Conservation (phyloP, 2,113 vertebrate species). For the Sardina pilchardus region DNA sequence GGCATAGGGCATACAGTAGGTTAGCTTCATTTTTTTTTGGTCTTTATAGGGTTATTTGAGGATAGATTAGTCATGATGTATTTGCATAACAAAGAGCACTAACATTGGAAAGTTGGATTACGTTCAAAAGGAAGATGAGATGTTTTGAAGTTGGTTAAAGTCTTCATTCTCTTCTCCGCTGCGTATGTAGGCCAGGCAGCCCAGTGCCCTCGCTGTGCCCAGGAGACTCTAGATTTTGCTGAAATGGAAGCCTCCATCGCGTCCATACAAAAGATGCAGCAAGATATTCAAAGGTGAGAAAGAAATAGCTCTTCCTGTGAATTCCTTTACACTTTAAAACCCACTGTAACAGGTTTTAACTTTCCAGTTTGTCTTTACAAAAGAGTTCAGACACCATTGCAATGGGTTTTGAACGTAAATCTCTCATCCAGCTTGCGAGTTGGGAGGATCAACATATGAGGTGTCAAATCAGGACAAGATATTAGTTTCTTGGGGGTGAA, state of each 20-base stretch:
- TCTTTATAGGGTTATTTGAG: background rate
- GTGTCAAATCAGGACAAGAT: too few species aligned
- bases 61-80: background rate
- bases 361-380: too few species aligned
- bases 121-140: background rate
- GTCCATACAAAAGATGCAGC: conserved; percentile 83
- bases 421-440: too few species aligned
- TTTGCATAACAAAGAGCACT: background rate
- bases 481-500: too few species aligned
- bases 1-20: too few species aligned
- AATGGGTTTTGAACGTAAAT: too few species aligned
- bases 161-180: background rate
- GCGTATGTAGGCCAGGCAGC: conserved; percentile 69
- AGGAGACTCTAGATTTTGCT: conserved; percentile 77
- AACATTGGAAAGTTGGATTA: background rate
- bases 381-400: too few species aligned
- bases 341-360: too few species aligned
- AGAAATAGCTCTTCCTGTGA: background rate
- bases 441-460: too few species aligned
- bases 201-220: conserved; percentile 78
- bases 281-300: conserved; percentile 86
- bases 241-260: conserved; percentile 80
- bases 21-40: too few species aligned
- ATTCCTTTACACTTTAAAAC: background rate
- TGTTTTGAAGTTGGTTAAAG: background rate